phyloP scores from a whole-genome alignment of 2,113 vertebrate species.

The Myrmecobius fasciatus region DNA sequence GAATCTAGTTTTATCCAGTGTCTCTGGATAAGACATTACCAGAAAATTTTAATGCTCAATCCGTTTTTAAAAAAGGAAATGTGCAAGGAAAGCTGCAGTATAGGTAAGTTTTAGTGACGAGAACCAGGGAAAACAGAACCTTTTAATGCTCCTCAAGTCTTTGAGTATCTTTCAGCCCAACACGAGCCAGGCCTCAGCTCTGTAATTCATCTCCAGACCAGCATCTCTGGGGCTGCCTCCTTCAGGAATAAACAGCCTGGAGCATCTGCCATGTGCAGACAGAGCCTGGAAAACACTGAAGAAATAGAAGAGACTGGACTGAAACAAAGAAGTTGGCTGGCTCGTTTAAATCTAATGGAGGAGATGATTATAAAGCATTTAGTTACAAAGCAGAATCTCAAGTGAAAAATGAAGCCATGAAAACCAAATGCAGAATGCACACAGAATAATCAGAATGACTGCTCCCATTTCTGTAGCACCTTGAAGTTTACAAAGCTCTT shows the following conservation, averaged over 20 bases:
- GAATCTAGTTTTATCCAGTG: background rate
- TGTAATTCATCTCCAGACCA: conserved; percentile 4
- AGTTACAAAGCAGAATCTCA: conserved; percentile 3
- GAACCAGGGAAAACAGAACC: background rate
- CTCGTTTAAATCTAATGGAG: background rate
- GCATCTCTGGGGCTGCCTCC: background rate
- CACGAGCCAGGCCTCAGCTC: conserved; percentile 3
- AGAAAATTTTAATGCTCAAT: conserved; percentile 6
- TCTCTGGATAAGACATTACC: conserved; percentile 10
- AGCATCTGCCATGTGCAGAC: background rate
- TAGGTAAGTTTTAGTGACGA: background rate
- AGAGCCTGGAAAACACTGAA: conserved; percentile 1
- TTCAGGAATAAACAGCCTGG: conserved; percentile 2
- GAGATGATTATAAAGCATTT: background rate
- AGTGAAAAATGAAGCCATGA: background rate
- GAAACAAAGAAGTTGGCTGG: background rate
- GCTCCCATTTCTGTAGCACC: background rate
- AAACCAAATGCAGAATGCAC: background rate
- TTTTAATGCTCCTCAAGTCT: conserved; percentile 17
- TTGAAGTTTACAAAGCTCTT: background rate
- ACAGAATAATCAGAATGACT: background rate
- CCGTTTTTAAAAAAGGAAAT: conserved; percentile 41
- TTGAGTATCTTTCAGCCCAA: conserved; percentile 15
- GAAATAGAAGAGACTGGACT: background rate
- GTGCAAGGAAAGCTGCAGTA: conserved; percentile 1